phyloP scores from a whole-genome alignment of 2,888 invertebrate genomes.

The Syrista parreyssii region DNA sequence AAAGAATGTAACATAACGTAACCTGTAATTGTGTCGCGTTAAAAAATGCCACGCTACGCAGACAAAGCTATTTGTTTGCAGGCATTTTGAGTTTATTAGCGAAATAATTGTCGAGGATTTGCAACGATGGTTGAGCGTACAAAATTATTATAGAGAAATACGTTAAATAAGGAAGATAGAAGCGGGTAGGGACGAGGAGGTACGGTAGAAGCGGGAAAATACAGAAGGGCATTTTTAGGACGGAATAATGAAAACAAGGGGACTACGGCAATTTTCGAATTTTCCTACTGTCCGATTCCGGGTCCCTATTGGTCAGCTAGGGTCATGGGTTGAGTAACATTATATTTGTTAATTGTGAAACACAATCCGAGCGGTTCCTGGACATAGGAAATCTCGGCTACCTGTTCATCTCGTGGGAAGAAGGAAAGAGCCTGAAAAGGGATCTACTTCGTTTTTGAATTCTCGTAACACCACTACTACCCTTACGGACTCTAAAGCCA shows the following conservation, averaged over 20 bases:
- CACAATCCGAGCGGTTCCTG: constrained; percentile 42
- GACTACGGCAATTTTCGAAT: background rate
- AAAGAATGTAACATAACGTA: background rate
- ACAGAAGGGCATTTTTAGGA: background rate
- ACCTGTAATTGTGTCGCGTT: background rate
- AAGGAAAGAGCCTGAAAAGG: background rate
- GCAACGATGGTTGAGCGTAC: background rate
- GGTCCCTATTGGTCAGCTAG: constrained; percentile 47
- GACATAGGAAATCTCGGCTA: constrained; percentile 17
- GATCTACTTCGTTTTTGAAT: background rate
- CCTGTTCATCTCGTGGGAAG: constrained; percentile 51
- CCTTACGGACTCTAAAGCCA: background rate
- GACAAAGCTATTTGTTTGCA: background rate
- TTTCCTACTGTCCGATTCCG: constrained; percentile 21
- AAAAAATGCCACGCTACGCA: background rate
- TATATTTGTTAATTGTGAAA: constrained; percentile 65
- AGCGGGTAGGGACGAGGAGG: background rate
- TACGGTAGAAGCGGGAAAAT: background rate
- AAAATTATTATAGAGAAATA: background rate
- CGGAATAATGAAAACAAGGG: background rate
- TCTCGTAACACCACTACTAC: background rate
- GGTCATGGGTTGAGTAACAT: constrained; percentile 55
- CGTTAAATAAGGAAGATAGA: background rate
- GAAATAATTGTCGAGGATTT: background rate
- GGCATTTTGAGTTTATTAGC: background rate